Base-by-base conservation (phyloP, 2,113 vertebrate species). In the Serilophus lunatus region DNA sequence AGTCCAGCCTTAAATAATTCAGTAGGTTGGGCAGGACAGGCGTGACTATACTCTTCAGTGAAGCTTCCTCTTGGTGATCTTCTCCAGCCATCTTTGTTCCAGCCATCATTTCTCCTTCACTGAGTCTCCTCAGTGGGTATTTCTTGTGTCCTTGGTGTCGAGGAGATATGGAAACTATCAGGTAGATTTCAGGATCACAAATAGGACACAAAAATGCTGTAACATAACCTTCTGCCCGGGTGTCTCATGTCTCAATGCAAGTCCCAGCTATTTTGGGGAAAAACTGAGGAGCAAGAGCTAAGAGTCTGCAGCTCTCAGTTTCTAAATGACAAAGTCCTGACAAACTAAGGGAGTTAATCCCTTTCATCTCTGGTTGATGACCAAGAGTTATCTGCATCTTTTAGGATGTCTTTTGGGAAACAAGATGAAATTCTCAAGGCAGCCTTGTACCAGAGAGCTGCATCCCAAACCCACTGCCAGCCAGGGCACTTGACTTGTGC, bases 1-100 rank as follows among this genome's bases (percentile, higher is more conserved):
- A 82, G 74, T 66, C 59, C 85, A 65, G 66, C 45, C 18, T 85
- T 94, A 80, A 97, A 94, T 97, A 96, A 96, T 96, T 96, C 86
- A 97, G 54, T 42, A 84, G 56, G 77, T 88, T 79, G 50, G 25
- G 79, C 90, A 84, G 40, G 38, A 77, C 90, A 80, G n/a, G 86
- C 15, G 9, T 35, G 64, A 81, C 42, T 38, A 57, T 18, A 56
- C 35, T 92, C 69, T 94, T 51, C 4, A 45, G 4, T 25, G 45
- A 49, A 60, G 36, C 31, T 49, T 8, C 18, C n/a, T 59, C 45
- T 42, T 69, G 75, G 70, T 87, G 28, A 25, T 87, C 44, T 78
- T n/a, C 33, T 89, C 19, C n/a, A 33, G 0, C 28, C 16, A 3
- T 24, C 31, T 53, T 20, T 4, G 35, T 22, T 84, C 24, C 31